phyloP scores from a whole-genome alignment of 1,140 invertebrate genomes.

The Conus betulinus region DNA sequence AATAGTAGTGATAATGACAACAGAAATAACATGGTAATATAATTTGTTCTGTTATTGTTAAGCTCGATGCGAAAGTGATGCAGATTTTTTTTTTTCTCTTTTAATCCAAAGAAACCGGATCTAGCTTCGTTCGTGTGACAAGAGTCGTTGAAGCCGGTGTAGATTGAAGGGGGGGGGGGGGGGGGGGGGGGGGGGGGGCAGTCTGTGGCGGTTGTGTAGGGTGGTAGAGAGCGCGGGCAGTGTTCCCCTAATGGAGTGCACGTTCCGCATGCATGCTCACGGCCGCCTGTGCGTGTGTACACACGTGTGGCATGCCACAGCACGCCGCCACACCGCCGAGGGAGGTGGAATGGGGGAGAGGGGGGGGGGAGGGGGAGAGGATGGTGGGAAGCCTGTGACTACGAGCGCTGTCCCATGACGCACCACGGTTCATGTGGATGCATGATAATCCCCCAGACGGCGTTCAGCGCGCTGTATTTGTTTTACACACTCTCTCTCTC shows the following conservation, averaged over 20 bases:
- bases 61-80: too few species aligned
- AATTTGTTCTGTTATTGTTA: too few species aligned
- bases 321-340: neutral
- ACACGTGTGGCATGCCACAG: neutral
- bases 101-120: too few species aligned
- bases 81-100: too few species aligned
- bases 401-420: neutral
- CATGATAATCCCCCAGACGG: too few species aligned
- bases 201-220: neutral
- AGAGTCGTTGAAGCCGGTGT: too few species aligned
- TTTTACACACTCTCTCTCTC: too few species aligned
- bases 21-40: too few species aligned
- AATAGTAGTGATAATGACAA: too few species aligned
- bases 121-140: too few species aligned
- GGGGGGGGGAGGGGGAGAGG: neutral
- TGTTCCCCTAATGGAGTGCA: neutral
- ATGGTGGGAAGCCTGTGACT: neutral
- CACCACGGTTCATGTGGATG: too few species aligned
- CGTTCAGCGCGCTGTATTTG: too few species aligned
- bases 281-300: neutral
- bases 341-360: neutral
- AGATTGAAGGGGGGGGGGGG: neutral
- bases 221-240: neutral
- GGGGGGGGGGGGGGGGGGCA: neutral
- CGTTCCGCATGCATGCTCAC: constrained; percentile 17